phyloP scores from a whole-genome alignment of 2,113 vertebrate genomes.

The Melanocharis versteri region DNA sequence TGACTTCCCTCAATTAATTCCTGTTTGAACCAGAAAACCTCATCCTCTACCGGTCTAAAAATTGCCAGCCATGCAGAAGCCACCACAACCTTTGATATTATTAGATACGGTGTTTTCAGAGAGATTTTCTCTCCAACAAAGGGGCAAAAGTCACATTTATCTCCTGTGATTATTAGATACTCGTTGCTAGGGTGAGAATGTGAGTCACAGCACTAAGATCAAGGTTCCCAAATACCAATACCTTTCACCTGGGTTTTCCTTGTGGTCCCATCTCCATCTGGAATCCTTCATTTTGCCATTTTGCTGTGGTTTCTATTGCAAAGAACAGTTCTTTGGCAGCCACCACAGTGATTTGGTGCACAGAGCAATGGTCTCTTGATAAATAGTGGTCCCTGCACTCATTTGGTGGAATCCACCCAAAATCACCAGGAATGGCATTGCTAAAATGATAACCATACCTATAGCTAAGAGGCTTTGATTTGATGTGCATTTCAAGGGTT shows the following conservation, averaged over 20 bases:
- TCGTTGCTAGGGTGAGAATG: background rate
- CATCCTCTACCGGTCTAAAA: slow-evolving; percentile 16
- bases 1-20: slow-evolving; percentile 56
- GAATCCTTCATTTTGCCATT: background rate
- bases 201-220: background rate
- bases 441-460: background rate
- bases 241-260: background rate
- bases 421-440: background rate
- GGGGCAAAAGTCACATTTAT: background rate
- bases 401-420: background rate
- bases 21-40: slow-evolving; percentile 57
- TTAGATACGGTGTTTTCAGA: background rate
- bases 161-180: background rate
- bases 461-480: background rate
- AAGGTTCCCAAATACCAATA: background rate
- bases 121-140: background rate
- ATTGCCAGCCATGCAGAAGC: background rate
- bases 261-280: background rate
- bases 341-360: background rate
- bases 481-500: background rate
- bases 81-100: background rate
- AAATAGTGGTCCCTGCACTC: background rate
- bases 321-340: background rate
- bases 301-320: background rate
- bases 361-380: background rate